phyloP scores from a whole-genome alignment of 1,140 invertebrate species.

The Drosophila ogumai region DNA sequence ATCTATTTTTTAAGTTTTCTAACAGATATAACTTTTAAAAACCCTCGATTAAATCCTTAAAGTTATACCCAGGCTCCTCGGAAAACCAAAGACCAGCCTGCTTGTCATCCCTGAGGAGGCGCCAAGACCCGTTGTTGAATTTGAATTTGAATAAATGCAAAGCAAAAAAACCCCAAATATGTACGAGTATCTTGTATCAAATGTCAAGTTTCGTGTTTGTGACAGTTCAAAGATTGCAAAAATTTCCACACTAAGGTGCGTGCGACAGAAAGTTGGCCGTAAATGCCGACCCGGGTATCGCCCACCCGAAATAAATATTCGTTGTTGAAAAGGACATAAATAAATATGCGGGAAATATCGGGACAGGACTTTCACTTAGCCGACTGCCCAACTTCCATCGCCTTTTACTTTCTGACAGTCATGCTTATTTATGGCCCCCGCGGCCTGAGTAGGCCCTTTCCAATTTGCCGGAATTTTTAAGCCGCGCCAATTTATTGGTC shows the following conservation, averaged over 20 bases:
- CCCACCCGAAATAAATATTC: slow-evolving; percentile 15
- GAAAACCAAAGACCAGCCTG: background rate
- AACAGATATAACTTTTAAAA: background rate
- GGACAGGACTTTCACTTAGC: slow-evolving; percentile 52
- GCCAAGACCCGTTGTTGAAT: slow-evolving; percentile 2
- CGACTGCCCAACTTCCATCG: slow-evolving; percentile 16
- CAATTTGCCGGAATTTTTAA: slow-evolving; percentile 60
- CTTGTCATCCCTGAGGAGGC: slow-evolving; percentile 2
- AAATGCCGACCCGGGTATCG: background rate
- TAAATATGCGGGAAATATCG: slow-evolving; percentile 45
- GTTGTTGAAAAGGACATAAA: slow-evolving; percentile 47
- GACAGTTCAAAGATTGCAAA: slow-evolving; percentile 71
- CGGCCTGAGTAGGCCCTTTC: slow-evolving; percentile 24
- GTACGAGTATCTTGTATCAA: slow-evolving; percentile 33
- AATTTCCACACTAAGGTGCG: slow-evolving; percentile 54
- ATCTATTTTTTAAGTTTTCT: rapidly evolving
- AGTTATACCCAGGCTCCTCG: background rate
- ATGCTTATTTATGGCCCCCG: slow-evolving; percentile 76
- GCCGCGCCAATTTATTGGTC: slow-evolving; percentile 72
- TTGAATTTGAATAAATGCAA: slow-evolving; percentile 7
- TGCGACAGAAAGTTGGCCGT: slow-evolving; percentile 25
- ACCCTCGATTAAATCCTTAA: background rate
- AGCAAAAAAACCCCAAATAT: slow-evolving; percentile 5
- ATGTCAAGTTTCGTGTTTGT: slow-evolving; percentile 64
- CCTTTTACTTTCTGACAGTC: slow-evolving; percentile 67